phyloP scores from a whole-genome alignment of 2,797 vertebrate genomes.

The Spinibarbus caldwelli region DNA sequence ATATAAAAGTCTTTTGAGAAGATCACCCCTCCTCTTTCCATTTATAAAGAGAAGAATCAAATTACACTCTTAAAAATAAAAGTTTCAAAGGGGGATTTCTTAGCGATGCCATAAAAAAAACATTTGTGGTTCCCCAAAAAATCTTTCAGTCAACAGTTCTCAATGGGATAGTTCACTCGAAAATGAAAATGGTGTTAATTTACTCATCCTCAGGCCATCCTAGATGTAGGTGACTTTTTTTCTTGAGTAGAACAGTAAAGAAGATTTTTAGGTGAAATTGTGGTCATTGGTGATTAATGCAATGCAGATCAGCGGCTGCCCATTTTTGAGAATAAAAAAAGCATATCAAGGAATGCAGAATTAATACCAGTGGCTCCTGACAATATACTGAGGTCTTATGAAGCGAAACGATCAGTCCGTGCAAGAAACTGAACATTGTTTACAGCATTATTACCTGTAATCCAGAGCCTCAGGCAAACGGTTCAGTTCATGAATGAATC shows the following conservation, averaged over 20 bases:
- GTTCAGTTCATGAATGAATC: neutral
- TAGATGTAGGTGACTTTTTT: neutral
- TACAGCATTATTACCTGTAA: neutral
- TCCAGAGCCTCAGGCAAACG: neutral
- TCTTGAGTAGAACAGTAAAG: neutral
- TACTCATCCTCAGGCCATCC: neutral
- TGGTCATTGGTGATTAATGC: neutral
- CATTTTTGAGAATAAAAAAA: neutral
- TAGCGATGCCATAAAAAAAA: neutral
- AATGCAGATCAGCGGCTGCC: neutral
- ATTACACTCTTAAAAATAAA: constrained; percentile 1
- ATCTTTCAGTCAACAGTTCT: neutral
- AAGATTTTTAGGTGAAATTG: neutral
- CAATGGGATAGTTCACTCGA: neutral
- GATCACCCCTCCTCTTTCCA: neutral
- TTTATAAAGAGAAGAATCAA: neutral
- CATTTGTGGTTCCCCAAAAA: neutral
- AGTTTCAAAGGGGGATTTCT: neutral
- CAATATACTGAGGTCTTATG: neutral
- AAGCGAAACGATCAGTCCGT: neutral
- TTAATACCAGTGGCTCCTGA: neutral
- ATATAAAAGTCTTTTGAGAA: constrained; percentile 34
- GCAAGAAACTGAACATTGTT: neutral
- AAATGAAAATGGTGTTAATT: neutral
- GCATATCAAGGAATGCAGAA: neutral